Evolutionary conservation across 2,888 invertebrate species (phyloP).

Genomic region (Neoaliturus tenellus): DNA sequence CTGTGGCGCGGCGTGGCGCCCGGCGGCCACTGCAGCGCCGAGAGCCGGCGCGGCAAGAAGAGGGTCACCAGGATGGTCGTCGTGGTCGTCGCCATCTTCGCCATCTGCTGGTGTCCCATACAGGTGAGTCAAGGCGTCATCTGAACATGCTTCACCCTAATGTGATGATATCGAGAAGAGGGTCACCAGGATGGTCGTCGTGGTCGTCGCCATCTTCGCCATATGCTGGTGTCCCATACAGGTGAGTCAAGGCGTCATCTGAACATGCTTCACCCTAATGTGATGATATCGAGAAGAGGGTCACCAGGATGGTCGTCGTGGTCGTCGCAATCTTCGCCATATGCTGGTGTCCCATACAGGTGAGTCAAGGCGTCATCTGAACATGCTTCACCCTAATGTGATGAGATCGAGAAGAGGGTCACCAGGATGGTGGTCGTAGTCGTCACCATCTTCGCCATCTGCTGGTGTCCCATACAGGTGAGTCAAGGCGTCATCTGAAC

Average conservation of each 20-base stretch:
- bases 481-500: neutral
- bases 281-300: constrained; percentile 89
- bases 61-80: constrained; percentile 95
- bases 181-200: constrained; percentile 94
- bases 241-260: too few relatives aligned
- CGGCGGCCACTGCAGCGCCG: constrained; percentile 87
- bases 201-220: constrained; percentile 94
- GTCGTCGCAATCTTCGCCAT: constrained; percentile 95
- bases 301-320: constrained; percentile 94
- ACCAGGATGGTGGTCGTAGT: constrained; percentile 95
- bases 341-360: constrained; percentile 97
- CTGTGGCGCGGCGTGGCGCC: constrained; percentile 89
- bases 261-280: too few relatives aligned
- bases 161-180: too few relatives aligned
- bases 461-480: constrained; percentile 97
- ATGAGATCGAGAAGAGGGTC: constrained; percentile 90
- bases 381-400: too few relatives aligned
- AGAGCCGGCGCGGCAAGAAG: constrained; percentile 88
- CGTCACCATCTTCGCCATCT: constrained; percentile 93
- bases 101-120: constrained; percentile 96
- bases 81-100: constrained; percentile 94
- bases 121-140: constrained; percentile 77
- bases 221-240: constrained; percentile 97
- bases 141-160: too few relatives aligned
- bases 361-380: constrained; percentile 70